These are phyloP conservation scores for Tragopan temminckii DNA, from an alignment of 2,797 vertebrate genomes.

Conservation along the genomic window DNA sequence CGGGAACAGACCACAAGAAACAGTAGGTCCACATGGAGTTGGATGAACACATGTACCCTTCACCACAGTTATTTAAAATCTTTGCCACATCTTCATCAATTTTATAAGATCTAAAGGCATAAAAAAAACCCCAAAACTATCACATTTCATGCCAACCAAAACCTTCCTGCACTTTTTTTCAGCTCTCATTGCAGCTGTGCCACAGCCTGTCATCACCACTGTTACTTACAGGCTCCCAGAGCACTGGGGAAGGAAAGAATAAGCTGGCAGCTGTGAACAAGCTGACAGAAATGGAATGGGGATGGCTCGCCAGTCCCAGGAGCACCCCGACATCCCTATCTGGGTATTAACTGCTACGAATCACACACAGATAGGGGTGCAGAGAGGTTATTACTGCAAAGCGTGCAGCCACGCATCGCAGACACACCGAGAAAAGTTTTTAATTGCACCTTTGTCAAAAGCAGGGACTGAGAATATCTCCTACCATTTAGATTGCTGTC, in stretches of 20 bases:
- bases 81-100: not conserved
- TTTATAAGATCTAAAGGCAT: not conserved
- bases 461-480: not conserved
- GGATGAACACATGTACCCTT: not conserved
- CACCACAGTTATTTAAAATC: not conserved
- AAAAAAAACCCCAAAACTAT: rapidly evolving
- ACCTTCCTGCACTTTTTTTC: not conserved
- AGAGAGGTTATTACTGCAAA: rapidly evolving
- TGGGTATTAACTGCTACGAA: not conserved
- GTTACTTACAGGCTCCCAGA: not conserved
- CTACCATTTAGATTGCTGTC: not conserved
- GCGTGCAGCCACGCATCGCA: rapidly evolving
- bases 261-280: not conserved
- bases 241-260: not conserved
- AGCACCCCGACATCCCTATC: not conserved
- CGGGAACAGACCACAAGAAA: not conserved
- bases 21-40: not conserved
- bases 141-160: not conserved
- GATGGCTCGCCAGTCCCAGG: not conserved
- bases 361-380: too few species aligned
- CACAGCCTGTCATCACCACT: rapidly evolving
- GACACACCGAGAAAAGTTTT: not conserved
- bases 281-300: not conserved
- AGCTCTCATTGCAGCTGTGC: not conserved
- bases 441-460: not conserved